Conservation (phyloP, 2,113 vertebrate genomes). For the Calidris pygmaea region DNA sequence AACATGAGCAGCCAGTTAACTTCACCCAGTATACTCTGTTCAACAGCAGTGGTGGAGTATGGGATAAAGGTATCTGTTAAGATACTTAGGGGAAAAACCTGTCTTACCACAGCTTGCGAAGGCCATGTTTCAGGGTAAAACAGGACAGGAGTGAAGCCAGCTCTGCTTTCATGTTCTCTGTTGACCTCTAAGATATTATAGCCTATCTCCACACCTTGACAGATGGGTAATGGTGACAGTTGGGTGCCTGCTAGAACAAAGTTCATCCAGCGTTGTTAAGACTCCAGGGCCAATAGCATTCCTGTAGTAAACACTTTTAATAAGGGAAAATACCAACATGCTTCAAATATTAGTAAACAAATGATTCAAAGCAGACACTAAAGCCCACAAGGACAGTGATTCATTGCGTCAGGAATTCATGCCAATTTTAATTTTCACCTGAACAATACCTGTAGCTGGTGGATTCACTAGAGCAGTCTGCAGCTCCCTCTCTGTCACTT, state of each 20-base stretch:
- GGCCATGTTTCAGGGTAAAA: not conserved
- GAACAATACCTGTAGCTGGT: not conserved
- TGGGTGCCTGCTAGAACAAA: not conserved
- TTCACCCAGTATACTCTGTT: not conserved
- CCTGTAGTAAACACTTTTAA: conserved; percentile 18
- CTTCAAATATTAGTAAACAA: conserved; percentile 53
- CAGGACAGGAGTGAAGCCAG: not conserved
- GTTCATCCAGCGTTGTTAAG: not conserved
- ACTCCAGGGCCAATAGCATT: not conserved
- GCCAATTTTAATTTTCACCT: conserved; percentile 21
- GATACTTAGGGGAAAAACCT: not conserved
- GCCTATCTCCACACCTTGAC: not conserved
- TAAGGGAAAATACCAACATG: not conserved
- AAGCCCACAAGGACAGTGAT: conserved; percentile 26
- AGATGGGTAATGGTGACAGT: not conserved
- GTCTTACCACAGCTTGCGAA: not conserved
- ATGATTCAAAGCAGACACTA: conserved; percentile 39
- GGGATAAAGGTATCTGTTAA: not conserved
- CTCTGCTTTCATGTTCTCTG: not conserved
- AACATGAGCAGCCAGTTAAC: not conserved
- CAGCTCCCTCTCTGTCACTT: conserved; percentile 19
- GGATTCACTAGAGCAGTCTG: conserved; percentile 2
- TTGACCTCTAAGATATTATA: not conserved
- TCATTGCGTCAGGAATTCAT: conserved; percentile 1
- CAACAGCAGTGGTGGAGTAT: not conserved